Evolutionary conservation across 2,797 vertebrate genomes (phyloP).

Genomic region (Fratercula arctica): DNA sequence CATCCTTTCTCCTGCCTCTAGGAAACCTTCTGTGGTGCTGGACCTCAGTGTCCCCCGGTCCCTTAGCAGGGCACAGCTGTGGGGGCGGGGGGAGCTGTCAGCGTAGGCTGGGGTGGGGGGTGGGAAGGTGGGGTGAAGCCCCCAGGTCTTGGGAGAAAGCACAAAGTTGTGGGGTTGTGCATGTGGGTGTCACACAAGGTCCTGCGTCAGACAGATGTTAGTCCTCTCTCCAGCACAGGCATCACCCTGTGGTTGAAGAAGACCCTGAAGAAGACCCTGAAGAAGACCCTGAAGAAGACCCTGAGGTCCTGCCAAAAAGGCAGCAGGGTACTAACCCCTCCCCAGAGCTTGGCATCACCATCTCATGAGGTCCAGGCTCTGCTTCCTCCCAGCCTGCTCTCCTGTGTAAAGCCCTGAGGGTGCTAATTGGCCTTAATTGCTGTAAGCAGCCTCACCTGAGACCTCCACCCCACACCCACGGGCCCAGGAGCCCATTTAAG

Average conservation of each 20-base stretch:
- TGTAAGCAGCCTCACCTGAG: neutral
- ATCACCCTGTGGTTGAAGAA: accelerated
- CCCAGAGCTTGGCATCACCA: neutral
- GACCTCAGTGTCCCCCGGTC: neutral
- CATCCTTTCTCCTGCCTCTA: neutral
- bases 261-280: neutral
- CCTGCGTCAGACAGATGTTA: neutral
- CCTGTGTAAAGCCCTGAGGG: neutral
- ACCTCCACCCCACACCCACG: neutral
- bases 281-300: neutral
- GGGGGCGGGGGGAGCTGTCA: accelerated
- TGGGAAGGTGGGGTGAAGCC: neutral
- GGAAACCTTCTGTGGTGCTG: neutral
- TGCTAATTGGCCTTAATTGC: neutral
- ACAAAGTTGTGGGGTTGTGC: too few relatives aligned
- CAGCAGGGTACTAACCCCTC: neutral
- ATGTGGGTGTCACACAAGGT: neutral
- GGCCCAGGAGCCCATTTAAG: neutral
- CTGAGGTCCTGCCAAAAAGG: neutral
- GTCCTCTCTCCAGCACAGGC: neutral
- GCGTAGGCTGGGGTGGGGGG: neutral
- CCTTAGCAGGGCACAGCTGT: accelerated
- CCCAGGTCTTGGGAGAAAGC: neutral
- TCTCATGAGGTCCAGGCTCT: neutral
- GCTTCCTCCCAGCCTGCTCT: neutral